Conservation (phyloP, 2,797 vertebrate genomes). For the Trachurus trachurus region DNA sequence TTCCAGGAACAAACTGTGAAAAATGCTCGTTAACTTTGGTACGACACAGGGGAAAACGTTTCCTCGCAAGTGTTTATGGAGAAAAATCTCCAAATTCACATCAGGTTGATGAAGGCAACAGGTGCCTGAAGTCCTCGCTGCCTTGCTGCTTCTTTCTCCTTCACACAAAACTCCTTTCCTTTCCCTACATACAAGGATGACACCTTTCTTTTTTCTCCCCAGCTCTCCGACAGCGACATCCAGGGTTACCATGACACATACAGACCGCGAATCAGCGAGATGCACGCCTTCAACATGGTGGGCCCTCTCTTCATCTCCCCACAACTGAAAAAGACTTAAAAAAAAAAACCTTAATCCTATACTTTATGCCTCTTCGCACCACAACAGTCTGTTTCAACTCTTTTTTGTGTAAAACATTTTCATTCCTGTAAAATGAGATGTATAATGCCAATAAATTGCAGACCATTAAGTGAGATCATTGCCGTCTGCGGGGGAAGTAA, state of each 20-base stretch:
- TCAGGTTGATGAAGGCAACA: conserved; percentile 4
- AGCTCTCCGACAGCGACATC: conserved; percentile 90
- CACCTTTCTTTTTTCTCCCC: conserved; percentile 60
- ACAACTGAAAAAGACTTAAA: not conserved
- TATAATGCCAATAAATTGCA: conserved; percentile 39
- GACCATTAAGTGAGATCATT: conserved; percentile 53
- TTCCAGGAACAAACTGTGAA: conserved; percentile 14
- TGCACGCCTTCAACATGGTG: conserved; percentile 98
- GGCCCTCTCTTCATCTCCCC: conserved; percentile 40
- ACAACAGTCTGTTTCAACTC: conserved; percentile 25
- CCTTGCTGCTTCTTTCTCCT: conserved; percentile 6
- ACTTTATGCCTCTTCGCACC: not conserved
- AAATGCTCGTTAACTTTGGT: not conserved
- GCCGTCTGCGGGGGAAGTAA: conserved; percentile 27
- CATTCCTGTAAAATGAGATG: conserved; percentile 37
- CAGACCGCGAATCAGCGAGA: conserved; percentile 88
- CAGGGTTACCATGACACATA: conserved; percentile 90
- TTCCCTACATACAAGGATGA: not conserved
- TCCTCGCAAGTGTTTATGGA: conserved; percentile 6
- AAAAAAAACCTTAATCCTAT: conserved; percentile 4
- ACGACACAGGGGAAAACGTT: not conserved
- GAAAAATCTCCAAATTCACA: not conserved
- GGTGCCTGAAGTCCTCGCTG: not conserved
- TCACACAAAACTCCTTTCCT: not conserved
- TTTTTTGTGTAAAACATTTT: conserved; percentile 27